A percentile compares a stretch with the other conserved stretches of the same genome.
Conservation (phyloP, 2,888 invertebrate genomes). For the Odontothrips loti region DNA sequence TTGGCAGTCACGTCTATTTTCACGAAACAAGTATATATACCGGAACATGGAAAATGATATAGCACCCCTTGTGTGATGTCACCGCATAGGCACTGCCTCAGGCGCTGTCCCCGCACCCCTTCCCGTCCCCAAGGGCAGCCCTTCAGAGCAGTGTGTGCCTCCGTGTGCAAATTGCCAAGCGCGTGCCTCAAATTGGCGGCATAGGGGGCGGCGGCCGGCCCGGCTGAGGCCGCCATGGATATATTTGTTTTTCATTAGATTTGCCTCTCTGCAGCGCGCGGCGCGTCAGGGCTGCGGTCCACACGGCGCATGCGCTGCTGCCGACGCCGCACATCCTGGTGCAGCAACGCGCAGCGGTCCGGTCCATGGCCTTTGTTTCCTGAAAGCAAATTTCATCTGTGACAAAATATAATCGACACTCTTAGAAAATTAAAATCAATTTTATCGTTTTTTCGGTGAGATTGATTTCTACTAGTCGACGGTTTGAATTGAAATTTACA, state of each 20-base stretch:
- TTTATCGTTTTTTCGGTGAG: too few relatives aligned
- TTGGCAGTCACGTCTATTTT: too few relatives aligned
- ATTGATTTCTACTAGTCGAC: too few relatives aligned
- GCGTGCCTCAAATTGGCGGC: slow-evolving; percentile 6
- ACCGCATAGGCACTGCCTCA: neutral
- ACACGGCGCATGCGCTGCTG: neutral
- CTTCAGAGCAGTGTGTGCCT: neutral
- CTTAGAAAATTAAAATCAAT: too few relatives aligned
- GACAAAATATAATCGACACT: too few relatives aligned
- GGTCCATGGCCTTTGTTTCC: too few relatives aligned
- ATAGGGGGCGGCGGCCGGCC: neutral
- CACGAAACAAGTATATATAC: too few relatives aligned
- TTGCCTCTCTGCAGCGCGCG: neutral
- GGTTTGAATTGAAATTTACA: too few relatives aligned
- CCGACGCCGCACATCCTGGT: neutral
- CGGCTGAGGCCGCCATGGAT: too few relatives aligned
- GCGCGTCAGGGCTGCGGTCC: neutral
- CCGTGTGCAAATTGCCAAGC: slow-evolving; percentile 1
- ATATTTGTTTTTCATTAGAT: slow-evolving; percentile 25
- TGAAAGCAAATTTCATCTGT: too few relatives aligned
- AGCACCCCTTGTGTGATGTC: neutral
- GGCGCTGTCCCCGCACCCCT: neutral
- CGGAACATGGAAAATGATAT: too few relatives aligned
- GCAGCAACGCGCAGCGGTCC: too few relatives aligned
- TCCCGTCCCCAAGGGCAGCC: neutral